phyloP scores from a whole-genome alignment of 1,140 invertebrate species.

The Drosophila aff. region DNA sequence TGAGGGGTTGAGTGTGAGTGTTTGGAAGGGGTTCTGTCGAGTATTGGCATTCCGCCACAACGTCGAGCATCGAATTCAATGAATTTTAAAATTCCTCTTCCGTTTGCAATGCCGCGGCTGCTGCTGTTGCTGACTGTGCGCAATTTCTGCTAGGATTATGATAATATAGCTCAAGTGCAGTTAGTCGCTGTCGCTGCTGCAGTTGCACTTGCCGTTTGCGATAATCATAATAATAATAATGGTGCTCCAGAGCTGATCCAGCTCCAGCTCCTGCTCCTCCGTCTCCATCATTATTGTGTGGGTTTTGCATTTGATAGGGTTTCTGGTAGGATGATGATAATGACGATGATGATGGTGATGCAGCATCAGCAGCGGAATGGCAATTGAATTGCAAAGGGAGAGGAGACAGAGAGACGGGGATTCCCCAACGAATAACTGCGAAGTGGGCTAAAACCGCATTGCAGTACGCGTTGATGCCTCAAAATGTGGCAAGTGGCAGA shows the following conservation, averaged over 20 bases:
- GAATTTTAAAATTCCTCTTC: constrained; percentile 70
- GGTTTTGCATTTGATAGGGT: constrained; percentile 51
- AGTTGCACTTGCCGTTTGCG: constrained; percentile 61
- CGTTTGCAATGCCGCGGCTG: neutral
- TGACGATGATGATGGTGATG: constrained; percentile 34
- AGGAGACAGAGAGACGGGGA: neutral
- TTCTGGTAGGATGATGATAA: constrained; percentile 49
- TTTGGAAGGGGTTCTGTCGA: neutral
- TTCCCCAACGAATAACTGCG: constrained; percentile 14
- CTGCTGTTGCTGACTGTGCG: constrained; percentile 40
- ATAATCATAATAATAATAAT: constrained; percentile 77
- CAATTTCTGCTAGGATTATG: constrained; percentile 71
- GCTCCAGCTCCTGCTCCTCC: neutral
- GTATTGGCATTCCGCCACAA: constrained; percentile 47
- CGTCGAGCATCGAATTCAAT: constrained; percentile 65
- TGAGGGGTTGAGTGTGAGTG: neutral
- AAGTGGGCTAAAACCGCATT: constrained; percentile 38
- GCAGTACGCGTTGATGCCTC: constrained; percentile 54
- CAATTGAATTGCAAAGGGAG: constrained; percentile 44
- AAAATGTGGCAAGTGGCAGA: constrained; percentile 44
- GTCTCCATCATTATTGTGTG: constrained; percentile 7
- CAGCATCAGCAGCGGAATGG: constrained; percentile 40
- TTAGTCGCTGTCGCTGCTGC: constrained; percentile 67
- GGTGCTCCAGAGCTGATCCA: constrained; percentile 12
- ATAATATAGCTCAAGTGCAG: constrained; percentile 78